Evolutionary conservation across 2,797 vertebrate species (phyloP), one percentile per base, ranked within the genome.

Genomic region (Enteromius radiatus): DNA sequence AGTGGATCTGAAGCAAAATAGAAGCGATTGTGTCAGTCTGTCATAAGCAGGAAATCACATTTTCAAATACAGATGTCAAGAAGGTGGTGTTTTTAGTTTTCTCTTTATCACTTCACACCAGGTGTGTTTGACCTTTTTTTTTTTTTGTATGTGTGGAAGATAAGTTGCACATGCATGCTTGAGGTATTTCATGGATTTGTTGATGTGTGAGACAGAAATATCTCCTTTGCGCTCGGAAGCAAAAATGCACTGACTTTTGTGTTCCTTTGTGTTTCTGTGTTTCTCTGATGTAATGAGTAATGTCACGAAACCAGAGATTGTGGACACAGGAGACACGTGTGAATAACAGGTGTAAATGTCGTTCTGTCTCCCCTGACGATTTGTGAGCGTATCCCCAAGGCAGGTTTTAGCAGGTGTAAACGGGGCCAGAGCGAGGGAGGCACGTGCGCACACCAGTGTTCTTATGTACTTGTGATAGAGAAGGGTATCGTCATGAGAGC

Each of bases 401-500:
- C 41, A 36, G 28, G 26, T 33, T 65, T 78, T 78, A 65, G 19
- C 41, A 49, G 28, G 41, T 63, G 36, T 78, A 65, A 65, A 47
- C 31, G 26, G 73, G 78, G 52, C 73, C 56, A 26, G 19, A 33
- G 26, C 3, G 23, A 78, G 78, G 23, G 45, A 19, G 14, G 67
- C 71, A 73, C 33, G 36, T 82, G 84, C 64, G 33, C 63, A 70
- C 28, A 33, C 63, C 76, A 21, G 45, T 71, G 65, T 31, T 43
- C 23, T 28, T 47, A 71, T 82, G 84, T 73, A 68, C 59, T 36
- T 33, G 79, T 74, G 83, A 84, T 28, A 23, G 78, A 84, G 71
- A 76, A 78, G 45, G 76, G 81, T 86, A 86, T 83, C 21, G 76
- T 84, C 85, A 85, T 82, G 84, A 88, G 87, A 85, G 84, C 84